These are phyloP conservation scores for Eciton burchellii DNA, from an alignment of 1,140 invertebrate genomes.

Conservation along the genomic window DNA sequence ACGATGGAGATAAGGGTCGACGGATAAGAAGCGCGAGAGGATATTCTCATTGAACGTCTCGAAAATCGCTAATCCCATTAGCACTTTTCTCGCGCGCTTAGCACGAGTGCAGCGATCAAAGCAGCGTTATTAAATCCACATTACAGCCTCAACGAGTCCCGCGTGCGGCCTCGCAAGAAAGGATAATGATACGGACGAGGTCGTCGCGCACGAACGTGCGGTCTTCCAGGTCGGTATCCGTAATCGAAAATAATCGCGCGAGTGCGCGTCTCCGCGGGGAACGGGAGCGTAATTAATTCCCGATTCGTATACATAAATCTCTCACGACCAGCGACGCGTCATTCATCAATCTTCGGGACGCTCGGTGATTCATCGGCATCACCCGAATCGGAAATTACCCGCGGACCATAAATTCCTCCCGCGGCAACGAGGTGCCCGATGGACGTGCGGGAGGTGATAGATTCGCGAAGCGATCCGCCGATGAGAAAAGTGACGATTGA, in stretches of 20 bases:
- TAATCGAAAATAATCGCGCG: constrained; percentile 32
- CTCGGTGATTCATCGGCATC: background rate
- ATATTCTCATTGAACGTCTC: constrained; percentile 24
- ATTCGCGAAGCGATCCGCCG: background rate
- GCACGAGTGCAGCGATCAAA: background rate
- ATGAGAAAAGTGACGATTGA: background rate
- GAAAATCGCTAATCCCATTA: constrained; percentile 16
- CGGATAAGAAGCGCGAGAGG: background rate
- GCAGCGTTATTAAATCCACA: constrained; percentile 42
- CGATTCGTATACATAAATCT: constrained; percentile 6
- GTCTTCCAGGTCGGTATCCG: constrained; percentile 5
- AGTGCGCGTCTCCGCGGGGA: background rate
- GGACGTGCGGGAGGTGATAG: background rate
- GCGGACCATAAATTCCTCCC: background rate
- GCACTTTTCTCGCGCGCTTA: constrained; percentile 3
- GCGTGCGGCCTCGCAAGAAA: background rate
- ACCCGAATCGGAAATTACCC: background rate
- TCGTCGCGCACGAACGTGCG: background rate
- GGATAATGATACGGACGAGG: constrained; percentile 12
- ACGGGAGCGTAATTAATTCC: constrained; percentile 29
- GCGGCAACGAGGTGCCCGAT: background rate
- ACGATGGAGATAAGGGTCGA: too few species aligned
- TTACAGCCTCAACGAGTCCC: background rate
- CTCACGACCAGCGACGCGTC: background rate
- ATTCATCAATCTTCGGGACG: constrained; percentile 18